Evolutionary conservation across 2,113 vertebrate genomes (phyloP).

Genomic region (Paralichthys olivaceus): DNA sequence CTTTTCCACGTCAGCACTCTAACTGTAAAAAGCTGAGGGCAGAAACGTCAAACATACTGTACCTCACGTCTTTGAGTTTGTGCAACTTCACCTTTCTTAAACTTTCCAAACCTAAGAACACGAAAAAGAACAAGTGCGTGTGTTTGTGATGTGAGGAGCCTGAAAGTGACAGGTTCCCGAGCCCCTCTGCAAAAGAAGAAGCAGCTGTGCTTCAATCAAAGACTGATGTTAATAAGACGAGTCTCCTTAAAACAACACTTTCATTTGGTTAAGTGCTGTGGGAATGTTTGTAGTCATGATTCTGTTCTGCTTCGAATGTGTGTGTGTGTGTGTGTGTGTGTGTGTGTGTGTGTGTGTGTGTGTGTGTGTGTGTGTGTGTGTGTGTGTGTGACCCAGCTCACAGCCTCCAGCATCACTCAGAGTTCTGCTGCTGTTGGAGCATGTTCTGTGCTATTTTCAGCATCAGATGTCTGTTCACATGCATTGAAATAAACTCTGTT

Average conservation of each 20-base stretch:
- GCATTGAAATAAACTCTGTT: slow-evolving; percentile 18
- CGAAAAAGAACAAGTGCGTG: slow-evolving; percentile 23
- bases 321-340: not conserved
- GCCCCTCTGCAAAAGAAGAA: slow-evolving; percentile 63
- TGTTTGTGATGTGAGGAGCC: slow-evolving; percentile 43
- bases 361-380: not conserved
- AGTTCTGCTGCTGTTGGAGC: slow-evolving; percentile 28
- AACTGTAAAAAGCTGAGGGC: slow-evolving; percentile 48
- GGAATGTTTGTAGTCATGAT: slow-evolving; percentile 49
- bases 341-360: not conserved
- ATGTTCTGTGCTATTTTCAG: slow-evolving; percentile 38
- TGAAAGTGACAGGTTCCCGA: slow-evolving; percentile 50
- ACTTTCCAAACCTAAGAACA: slow-evolving; percentile 43
- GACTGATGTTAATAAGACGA: slow-evolving; percentile 55
- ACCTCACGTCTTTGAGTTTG: slow-evolving; percentile 42
- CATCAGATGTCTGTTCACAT: not conserved
- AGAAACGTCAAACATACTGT: slow-evolving; percentile 41
- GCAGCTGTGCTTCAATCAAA: slow-evolving; percentile 62
- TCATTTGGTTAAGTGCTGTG: slow-evolving; percentile 47
- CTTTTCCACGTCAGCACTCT: slow-evolving; percentile 18
- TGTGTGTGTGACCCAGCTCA: slow-evolving; percentile 23
- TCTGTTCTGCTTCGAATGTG: slow-evolving; percentile 72
- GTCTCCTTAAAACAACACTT: slow-evolving; percentile 38
- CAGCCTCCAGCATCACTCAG: slow-evolving; percentile 45
- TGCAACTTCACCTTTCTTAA: slow-evolving; percentile 57